phyloP scores from a whole-genome alignment of 2,888 invertebrate species.

The Athalia circularis region DNA sequence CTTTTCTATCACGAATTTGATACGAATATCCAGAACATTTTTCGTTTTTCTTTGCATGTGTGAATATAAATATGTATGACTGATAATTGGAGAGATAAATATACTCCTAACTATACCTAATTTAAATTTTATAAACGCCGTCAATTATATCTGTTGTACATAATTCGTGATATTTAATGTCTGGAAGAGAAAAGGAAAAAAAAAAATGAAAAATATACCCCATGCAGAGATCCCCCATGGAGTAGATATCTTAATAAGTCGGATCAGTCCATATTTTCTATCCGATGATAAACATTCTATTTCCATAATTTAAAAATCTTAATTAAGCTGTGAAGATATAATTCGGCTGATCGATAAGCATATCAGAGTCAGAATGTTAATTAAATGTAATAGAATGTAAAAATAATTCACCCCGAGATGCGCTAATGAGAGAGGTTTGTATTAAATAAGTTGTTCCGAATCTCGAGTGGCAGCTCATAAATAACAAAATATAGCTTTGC shows the following conservation, averaged over 20 bases:
- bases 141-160: slow-evolving; percentile 27
- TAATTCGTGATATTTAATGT: slow-evolving; percentile 31
- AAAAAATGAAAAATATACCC: background rate
- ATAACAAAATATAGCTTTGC: slow-evolving; percentile 66
- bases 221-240: slow-evolving; percentile 22
- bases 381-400: no score
- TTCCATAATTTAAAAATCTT: background rate
- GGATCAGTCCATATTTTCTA: slow-evolving; percentile 12
- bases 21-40: background rate
- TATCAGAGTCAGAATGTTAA: no score
- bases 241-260: slow-evolving; percentile 8
- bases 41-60: background rate
- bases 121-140: slow-evolving; percentile 10
- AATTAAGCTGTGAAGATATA: background rate
- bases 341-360: background rate
- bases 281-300: background rate
- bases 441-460: slow-evolving; percentile 24
- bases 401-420: no score
- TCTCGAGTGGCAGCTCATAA: slow-evolving; percentile 60
- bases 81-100: background rate
- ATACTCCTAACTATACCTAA: background rate
- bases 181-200: background rate
- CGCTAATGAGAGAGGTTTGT: no score
- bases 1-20: no score
- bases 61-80: no score